Evolutionary conservation across 2,888 invertebrate species (phyloP), one percentile per base, ranked within the genome.

Genomic region (Ametastegia equiseti): DNA sequence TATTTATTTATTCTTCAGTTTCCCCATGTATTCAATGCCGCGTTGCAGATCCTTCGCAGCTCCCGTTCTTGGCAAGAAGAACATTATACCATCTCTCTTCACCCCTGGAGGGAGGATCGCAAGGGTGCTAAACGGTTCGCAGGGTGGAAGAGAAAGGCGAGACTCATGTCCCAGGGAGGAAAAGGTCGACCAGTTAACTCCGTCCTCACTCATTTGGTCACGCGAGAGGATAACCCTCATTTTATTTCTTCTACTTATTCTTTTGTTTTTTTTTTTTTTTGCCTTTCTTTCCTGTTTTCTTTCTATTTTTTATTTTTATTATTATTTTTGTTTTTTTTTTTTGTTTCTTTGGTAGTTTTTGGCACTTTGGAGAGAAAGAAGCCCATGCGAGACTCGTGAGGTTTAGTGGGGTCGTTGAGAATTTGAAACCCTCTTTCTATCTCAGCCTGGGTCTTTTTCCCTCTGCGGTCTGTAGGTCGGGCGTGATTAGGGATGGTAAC

Each of bases 241-340:
- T 57, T 81, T 81, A 39, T 47, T 75, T 73, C 63, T 45, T 81
- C 80, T 79, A 81, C 80, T 82, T 80, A 79, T 75, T 54, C 67
- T 47, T 67, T 80, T 57, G 67, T 78, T 57, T 63, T 57, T 45
- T 15, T 39, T 9, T 27, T 60, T 50, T 63, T 80, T 82, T 65
- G 47, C 67, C 23, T 80, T 13, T 11, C 71, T 82, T 80, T 83
- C 80, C 79, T 78, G 65, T 73, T 81, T 47, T 57, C 47, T 57
- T 80, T 73, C 80, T 65, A 50, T 60, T 23, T 23, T 13, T 23
- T 27, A 19, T 54, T 54, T n/a, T n/a, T n/a, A n/a, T n/a, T n/a
- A n/a, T n/a, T n/a, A n/a, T n/a, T n/a, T n/a, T n/a, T n/a, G n/a
- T n/a, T n/a, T n/a, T n/a, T n/a, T n/a, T n/a, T n/a, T n/a, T n/a